Evolutionary conservation across 2,888 invertebrate species (phyloP).

Genomic region (Cryptosula pallasiana): DNA sequence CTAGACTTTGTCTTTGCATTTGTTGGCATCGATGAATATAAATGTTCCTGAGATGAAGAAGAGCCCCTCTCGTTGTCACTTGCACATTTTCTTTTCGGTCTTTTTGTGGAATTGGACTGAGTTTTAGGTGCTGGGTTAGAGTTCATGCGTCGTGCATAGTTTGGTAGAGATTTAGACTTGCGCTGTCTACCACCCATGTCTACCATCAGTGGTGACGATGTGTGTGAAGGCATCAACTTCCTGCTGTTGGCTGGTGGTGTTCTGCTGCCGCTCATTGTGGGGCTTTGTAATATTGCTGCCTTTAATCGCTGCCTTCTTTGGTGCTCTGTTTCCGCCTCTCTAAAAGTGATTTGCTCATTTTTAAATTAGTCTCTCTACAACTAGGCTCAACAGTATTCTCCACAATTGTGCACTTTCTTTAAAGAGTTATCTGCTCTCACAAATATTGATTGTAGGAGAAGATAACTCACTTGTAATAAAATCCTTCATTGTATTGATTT

Average conservation of each 20-base stretch:
- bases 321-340: background rate
- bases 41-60: conserved; percentile 5
- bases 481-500: too few relatives aligned
- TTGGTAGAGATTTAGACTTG: background rate
- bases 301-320: background rate
- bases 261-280: background rate
- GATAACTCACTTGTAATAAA: too few relatives aligned
- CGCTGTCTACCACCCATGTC: background rate
- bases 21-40: background rate
- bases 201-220: background rate
- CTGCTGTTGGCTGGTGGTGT: background rate
- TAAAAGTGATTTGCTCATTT: too few relatives aligned
- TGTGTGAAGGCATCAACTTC: background rate
- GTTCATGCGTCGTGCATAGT: background rate
- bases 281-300: background rate
- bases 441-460: too few relatives aligned
- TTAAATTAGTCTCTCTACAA: too few relatives aligned
- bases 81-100: conserved; percentile 20
- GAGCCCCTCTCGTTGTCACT: background rate
- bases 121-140: background rate
- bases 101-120: background rate
- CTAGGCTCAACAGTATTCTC: too few relatives aligned
- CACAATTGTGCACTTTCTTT: too few relatives aligned
- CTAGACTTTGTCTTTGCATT: too few relatives aligned
- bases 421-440: too few relatives aligned